phyloP scores from a whole-genome alignment of 2,113 vertebrate species.

The Ibidorhyncha struthersii region DNA sequence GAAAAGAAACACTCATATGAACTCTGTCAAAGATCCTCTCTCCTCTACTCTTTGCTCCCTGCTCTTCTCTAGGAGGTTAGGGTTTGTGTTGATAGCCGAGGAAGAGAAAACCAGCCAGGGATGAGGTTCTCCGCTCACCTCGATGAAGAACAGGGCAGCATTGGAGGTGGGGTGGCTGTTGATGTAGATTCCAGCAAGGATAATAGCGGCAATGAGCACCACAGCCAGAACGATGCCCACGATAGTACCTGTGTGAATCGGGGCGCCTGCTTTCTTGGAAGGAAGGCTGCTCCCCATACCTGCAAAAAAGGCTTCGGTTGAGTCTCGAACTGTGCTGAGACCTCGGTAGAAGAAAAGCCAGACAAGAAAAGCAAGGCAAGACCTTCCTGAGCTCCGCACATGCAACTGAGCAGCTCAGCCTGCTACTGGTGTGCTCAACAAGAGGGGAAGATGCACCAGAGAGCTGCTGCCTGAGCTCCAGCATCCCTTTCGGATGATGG shows the following conservation, averaged over 20 bases:
- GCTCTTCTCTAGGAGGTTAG: neutral
- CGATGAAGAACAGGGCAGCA: constrained; percentile 90
- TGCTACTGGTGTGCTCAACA: neutral
- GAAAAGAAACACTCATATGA: neutral
- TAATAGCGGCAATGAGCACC: constrained; percentile 80
- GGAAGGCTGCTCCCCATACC: constrained; percentile 56
- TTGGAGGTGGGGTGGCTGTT: constrained; percentile 85
- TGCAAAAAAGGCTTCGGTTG: neutral
- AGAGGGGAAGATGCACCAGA: neutral
- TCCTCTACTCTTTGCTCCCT: neutral
- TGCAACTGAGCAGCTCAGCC: fast-evolving
- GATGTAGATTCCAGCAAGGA: constrained; percentile 89
- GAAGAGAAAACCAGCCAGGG: neutral
- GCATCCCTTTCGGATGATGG: neutral
- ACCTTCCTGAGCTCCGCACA: neutral
- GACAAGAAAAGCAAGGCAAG: neutral
- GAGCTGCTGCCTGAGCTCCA: neutral
- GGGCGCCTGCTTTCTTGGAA: constrained; percentile 48
- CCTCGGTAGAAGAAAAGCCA: neutral
- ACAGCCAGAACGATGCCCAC: constrained; percentile 86
- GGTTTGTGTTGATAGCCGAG: neutral
- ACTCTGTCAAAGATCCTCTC: neutral
- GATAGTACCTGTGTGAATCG: constrained; percentile 83
- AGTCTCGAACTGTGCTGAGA: neutral
- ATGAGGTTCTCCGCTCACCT: constrained; percentile 73